A percentile compares a stretch with the other conserved stretches of the same genome.
Conservation (phyloP, 2,888 invertebrate genomes). For the Antheraea assamensis region DNA sequence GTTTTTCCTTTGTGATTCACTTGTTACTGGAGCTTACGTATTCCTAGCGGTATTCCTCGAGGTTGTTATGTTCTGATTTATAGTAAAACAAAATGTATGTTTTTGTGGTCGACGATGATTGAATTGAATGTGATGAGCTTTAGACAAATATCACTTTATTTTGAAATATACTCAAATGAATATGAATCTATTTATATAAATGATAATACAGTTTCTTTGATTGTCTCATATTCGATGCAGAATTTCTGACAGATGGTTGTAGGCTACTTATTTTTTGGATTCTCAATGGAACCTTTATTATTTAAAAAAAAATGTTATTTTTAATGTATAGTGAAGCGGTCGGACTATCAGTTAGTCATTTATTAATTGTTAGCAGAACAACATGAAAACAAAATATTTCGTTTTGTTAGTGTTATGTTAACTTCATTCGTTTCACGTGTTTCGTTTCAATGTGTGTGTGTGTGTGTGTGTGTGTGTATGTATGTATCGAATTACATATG, state of each 20-base stretch:
- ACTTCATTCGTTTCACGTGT: background rate
- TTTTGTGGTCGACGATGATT: background rate
- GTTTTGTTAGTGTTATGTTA: background rate
- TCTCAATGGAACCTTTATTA: too few relatives aligned
- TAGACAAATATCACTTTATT: background rate
- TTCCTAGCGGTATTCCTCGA: background rate
- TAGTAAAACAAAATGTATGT: background rate
- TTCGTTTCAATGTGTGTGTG: background rate
- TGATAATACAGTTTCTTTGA: too few relatives aligned
- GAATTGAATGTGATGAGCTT: background rate
- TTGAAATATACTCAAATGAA: too few relatives aligned
- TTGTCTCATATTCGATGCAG: too few relatives aligned
- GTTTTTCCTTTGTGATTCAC: conserved; percentile 21
- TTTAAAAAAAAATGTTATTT: too few relatives aligned
- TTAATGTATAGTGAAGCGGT: too few relatives aligned
- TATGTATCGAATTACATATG: background rate
- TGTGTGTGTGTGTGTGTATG: background rate
- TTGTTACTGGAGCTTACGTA: conserved; percentile 2
- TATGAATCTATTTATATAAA: too few relatives aligned
- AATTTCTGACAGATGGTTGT: too few relatives aligned
- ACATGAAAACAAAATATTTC: background rate
- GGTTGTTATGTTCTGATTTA: background rate
- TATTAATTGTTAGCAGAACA: background rate
- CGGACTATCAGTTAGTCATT: too few relatives aligned
- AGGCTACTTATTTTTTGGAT: too few relatives aligned